Percentiles rank a stretch among this genome's conserved stretches.
These are phyloP conservation scores for Tenthredo livida DNA, from an alignment of 2,888 invertebrate species.

Conservation along the genomic window DNA sequence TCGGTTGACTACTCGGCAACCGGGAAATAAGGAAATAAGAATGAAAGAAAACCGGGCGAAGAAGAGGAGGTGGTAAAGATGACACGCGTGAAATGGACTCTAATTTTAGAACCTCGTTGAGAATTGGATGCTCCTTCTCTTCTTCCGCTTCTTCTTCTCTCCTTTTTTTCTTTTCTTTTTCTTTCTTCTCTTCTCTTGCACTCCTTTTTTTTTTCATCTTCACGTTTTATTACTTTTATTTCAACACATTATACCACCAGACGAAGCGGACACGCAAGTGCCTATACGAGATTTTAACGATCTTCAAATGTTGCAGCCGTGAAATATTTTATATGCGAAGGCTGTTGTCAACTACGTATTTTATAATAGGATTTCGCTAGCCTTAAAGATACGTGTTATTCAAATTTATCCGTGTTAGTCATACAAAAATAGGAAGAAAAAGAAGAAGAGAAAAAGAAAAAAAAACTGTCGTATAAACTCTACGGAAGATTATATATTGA, in stretches of 20 bases:
- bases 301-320: conserved; percentile 23
- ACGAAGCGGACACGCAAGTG: neutral
- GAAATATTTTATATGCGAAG: conserved; percentile 35
- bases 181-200: no score
- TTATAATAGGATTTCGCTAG: neutral
- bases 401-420: conserved; percentile 19
- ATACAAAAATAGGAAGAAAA: neutral
- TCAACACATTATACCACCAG: conserved; percentile 9
- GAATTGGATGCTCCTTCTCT: conserved; percentile 20
- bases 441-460: neutral
- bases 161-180: neutral
- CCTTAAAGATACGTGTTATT: conserved; percentile 38
- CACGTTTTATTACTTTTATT: conserved; percentile 44
- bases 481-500: neutral
- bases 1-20: neutral
- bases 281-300: conserved; percentile 35
- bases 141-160: neutral
- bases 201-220: neutral
- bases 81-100: conserved; percentile 65
- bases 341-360: neutral
- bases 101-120: conserved; percentile 65
- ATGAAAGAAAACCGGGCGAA: conserved; percentile 28
- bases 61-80: conserved; percentile 62
- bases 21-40: conserved; percentile 50
- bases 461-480: neutral